Evolutionary conservation across 2,113 vertebrate genomes (phyloP).

Genomic region (Myodes glareolus): DNA sequence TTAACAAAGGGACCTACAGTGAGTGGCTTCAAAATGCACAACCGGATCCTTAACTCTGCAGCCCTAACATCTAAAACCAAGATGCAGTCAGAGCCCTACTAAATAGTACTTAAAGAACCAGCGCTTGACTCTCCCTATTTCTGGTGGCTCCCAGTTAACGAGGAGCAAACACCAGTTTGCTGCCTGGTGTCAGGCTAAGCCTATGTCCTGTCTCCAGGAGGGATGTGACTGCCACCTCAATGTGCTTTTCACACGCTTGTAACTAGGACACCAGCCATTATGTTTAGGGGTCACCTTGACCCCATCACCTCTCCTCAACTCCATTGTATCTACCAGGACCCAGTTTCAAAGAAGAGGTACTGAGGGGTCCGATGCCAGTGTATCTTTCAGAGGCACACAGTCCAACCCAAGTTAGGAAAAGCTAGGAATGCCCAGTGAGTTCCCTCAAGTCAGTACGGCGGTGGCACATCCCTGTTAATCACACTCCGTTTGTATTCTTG

Average conservation of each 20-base stretch:
- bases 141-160: accelerated
- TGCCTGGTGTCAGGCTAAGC: accelerated
- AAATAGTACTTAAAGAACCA: accelerated
- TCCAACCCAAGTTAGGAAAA: neutral
- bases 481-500: neutral
- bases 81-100: accelerated
- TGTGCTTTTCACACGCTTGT: accelerated
- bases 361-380: neutral
- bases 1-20: accelerated
- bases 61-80: neutral
- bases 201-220: accelerated
- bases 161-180: no score
- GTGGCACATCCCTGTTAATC: neutral
- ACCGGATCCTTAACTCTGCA: accelerated
- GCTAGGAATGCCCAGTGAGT: neutral
- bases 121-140: neutral
- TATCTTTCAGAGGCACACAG: neutral
- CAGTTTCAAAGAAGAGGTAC: neutral
- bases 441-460: accelerated
- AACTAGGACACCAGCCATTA: accelerated
- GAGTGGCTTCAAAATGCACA: accelerated
- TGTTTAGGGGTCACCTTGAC: neutral
- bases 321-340: accelerated
- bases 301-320: neutral
- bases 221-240: accelerated